A percentile compares a stretch with the other conserved stretches of the same genome.
These are phyloP conservation scores for Crenichthys baileyi DNA, from an alignment of 2,797 vertebrate genomes.

Conservation along the genomic window DNA sequence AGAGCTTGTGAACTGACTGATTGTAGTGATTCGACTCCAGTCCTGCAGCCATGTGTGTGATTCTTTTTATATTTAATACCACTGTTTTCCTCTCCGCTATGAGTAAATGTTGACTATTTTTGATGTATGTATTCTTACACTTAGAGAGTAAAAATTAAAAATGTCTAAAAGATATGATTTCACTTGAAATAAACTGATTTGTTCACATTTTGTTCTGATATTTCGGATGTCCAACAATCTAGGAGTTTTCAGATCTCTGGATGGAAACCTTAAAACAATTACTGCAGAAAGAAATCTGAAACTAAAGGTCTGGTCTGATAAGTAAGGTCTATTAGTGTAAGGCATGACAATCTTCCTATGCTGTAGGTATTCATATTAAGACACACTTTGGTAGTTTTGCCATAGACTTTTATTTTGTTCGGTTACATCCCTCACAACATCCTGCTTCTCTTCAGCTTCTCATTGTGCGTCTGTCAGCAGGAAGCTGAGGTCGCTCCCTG, in stretches of 20 bases:
- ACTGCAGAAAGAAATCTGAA: background rate
- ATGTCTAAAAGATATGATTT: conserved; percentile 47
- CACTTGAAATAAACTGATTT: conserved; percentile 64
- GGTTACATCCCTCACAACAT: background rate
- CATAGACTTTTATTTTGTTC: conserved; percentile 26
- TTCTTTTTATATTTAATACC: conserved; percentile 35
- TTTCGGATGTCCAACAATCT: background rate
- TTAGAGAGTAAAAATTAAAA: conserved; percentile 31
- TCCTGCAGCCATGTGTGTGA: conserved; percentile 13
- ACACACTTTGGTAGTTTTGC: background rate
- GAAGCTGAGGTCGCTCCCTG: conserved; percentile 87
- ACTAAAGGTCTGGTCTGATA: no score
- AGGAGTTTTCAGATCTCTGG: background rate
- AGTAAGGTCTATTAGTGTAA: background rate
- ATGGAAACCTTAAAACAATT: background rate
- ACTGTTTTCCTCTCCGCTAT: conserved; percentile 19
- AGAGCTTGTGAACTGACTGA: background rate
- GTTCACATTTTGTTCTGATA: conserved; percentile 39
- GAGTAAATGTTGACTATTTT: conserved; percentile 38
- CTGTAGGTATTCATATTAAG: background rate
- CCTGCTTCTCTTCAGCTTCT: conserved; percentile 26
- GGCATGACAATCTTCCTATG: background rate
- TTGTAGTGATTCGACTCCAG: background rate
- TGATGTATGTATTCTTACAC: conserved; percentile 64
- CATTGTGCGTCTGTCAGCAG: conserved; percentile 71